Evolutionary conservation across 2,888 invertebrate species (phyloP), one percentile per base, ranked within the genome.

Genomic region (Archips xylosteana): DNA sequence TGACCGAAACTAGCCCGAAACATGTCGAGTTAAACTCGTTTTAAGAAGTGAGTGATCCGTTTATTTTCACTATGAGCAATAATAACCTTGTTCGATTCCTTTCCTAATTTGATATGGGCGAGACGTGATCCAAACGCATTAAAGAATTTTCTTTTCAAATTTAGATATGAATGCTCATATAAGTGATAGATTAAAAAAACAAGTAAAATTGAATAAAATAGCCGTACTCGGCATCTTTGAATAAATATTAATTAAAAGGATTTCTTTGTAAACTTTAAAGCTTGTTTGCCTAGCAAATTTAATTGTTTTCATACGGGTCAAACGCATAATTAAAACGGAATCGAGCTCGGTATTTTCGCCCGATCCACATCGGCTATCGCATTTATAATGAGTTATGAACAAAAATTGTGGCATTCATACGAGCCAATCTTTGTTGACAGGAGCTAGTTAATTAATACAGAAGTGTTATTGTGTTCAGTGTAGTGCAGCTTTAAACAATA

Each of bases 401-500:
- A 54, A 39, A 45, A 64, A 39, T 36, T 59, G 51, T 49, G 64
- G 60, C 51, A 64, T 65, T 65, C 60, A 36, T 60, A 60, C 60
- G 45, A 61, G 61, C 54, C 45, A n/a, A 57, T 42, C 42, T 32
- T 5, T 65, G 69, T 65, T 42, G 60, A 74, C 74, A 65, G 70
- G 70, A 69, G 70, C 74, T 70, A 65, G 69, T 70, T 74, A 74
- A 74, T 74, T 61, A 74, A 65, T 74, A 70, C 59, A 36, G 69
- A 64, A 70, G 64, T 64, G 61, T 74, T 63, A 74, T 74, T 74
- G 70, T 69, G 76, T 77, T 78, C 79, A 76, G 75, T 71, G 76
- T 75, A 78, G 75, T 74, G 78, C 79, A 78, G 79, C 75, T 80
- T 80, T 78, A 78, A 79, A 85, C 85, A 84, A 82, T 83, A 77